A percentile compares a stretch with the other conserved stretches of the same genome.
Evolutionary conservation across 2,888 invertebrate species (phyloP).

Genomic region (Halictus quadricinctus): DNA sequence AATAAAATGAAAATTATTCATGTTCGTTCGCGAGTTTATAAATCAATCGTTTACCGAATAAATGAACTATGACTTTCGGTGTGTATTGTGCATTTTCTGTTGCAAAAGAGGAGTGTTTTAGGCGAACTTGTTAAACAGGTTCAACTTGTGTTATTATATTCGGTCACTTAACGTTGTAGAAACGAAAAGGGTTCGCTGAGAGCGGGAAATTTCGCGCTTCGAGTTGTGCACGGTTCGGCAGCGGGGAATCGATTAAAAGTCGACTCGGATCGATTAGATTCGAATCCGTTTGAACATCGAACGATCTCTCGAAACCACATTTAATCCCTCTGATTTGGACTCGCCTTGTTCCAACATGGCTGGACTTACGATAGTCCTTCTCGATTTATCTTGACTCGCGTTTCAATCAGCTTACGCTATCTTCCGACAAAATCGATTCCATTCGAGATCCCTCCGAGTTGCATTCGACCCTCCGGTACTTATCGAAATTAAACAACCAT

Average conservation of each 20-base stretch:
- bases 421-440: slow-evolving; percentile 1
- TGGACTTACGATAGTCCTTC: slow-evolving; percentile 32
- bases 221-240: slow-evolving; percentile 28
- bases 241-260: slow-evolving; percentile 30
- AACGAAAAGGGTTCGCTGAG: not conserved
- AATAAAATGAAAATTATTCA: no score
- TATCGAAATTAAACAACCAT: slow-evolving; percentile 5
- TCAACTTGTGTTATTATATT: not conserved
- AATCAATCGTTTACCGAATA: no score
- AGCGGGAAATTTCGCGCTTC: not conserved
- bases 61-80: no score
- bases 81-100: not conserved
- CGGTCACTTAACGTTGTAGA: not conserved
- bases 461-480: not conserved
- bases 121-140: not conserved
- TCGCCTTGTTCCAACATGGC: slow-evolving; percentile 17
- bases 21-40: no score
- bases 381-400: slow-evolving; percentile 40
- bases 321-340: slow-evolving; percentile 48
- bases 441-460: not conserved
- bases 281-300: slow-evolving; percentile 34
- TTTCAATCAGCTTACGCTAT: slow-evolving; percentile 35
- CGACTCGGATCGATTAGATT: slow-evolving; percentile 49
- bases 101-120: not conserved
- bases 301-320: slow-evolving; percentile 42